phyloP scores from a whole-genome alignment of 2,888 invertebrate species.

The Parasteatoda lunata region DNA sequence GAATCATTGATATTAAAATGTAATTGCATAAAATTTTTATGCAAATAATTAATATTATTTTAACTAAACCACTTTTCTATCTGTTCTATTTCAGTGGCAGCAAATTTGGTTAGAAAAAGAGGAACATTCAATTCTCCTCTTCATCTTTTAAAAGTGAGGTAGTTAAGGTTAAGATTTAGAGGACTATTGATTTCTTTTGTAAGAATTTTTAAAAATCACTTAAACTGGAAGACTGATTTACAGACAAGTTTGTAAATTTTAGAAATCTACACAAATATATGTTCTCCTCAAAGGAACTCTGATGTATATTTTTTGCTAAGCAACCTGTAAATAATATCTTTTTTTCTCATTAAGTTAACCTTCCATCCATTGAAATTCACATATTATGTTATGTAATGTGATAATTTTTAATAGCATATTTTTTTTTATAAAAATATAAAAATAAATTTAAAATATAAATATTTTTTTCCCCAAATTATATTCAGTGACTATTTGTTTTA shows the following conservation, averaged over 20 bases:
- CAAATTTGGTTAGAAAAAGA: constrained; percentile 64
- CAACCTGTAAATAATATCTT: neutral
- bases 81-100: constrained; percentile 62
- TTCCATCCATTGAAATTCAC: too few species aligned
- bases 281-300: neutral
- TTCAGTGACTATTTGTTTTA: too few species aligned
- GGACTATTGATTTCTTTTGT: constrained; percentile 3
- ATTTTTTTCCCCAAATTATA: too few species aligned
- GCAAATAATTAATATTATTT: too few species aligned
- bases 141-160: constrained; percentile 61
- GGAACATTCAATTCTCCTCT: constrained; percentile 54
- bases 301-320: neutral
- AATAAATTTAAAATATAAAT: too few species aligned
- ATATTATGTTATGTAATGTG: too few species aligned
- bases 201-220: neutral
- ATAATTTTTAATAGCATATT: too few species aligned
- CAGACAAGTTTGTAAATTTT: neutral
- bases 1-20: too few species aligned
- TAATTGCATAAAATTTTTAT: too few species aligned
- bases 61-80: neutral
- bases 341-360: neutral
- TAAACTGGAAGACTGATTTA: neutral
- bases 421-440: too few species aligned
- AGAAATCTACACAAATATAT: neutral
- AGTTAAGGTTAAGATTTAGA: constrained; percentile 20